phyloP scores from a whole-genome alignment of 2,888 invertebrate genomes.

The Athrips mouffetella region DNA sequence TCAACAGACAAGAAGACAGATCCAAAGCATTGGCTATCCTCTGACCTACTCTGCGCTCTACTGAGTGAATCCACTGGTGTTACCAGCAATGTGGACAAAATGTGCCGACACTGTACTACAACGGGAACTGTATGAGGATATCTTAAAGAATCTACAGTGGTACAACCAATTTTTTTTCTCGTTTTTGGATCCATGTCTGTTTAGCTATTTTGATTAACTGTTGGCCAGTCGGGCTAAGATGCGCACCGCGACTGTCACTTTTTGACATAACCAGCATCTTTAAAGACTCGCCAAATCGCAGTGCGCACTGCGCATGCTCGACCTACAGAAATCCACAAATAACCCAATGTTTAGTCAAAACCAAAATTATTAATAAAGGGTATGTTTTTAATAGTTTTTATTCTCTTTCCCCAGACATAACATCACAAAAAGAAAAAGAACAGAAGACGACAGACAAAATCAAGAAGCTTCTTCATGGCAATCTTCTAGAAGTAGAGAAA shows the following conservation, averaged over 20 bases:
- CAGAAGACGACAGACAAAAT: constrained; percentile 45
- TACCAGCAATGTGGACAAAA: background rate
- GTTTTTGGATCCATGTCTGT: too few species aligned
- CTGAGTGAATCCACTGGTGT: constrained; percentile 39
- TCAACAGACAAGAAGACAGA: too few species aligned
- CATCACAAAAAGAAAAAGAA: constrained; percentile 41
- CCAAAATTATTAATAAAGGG: background rate
- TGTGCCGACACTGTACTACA: background rate
- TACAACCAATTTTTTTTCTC: too few species aligned
- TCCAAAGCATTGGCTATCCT: too few species aligned
- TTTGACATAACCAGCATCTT: too few species aligned
- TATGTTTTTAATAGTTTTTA: background rate
- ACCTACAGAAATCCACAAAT: too few species aligned
- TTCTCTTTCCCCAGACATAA: constrained; percentile 44
- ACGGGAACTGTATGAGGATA: background rate
- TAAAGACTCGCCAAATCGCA: too few species aligned
- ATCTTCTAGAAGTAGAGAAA: constrained; percentile 46
- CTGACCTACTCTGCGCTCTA: too few species aligned
- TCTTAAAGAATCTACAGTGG: background rate
- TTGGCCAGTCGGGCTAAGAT: too few species aligned
- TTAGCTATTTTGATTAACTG: too few species aligned
- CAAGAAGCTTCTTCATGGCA: constrained; percentile 55
- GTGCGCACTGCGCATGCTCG: too few species aligned
- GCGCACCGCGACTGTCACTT: too few species aligned
- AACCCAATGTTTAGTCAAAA: background rate